Conservation (phyloP, 2,888 invertebrate genomes). For the Dione vanillae region DNA sequence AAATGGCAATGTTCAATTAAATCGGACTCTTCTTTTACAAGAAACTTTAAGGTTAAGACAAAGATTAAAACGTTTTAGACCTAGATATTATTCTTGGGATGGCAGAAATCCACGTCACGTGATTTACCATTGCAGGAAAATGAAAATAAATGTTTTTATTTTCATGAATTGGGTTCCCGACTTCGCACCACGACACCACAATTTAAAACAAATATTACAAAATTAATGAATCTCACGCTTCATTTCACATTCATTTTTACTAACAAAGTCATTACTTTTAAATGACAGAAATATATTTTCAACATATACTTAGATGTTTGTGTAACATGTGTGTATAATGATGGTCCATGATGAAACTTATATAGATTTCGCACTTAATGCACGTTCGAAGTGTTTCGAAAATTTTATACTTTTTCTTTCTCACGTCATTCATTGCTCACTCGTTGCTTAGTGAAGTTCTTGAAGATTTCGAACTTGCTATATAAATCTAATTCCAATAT, state of each 20-base stretch:
- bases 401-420: background rate
- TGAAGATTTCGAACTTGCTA: background rate
- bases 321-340: slow-evolving; percentile 16
- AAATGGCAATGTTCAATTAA: too few relatives aligned
- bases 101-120: too few relatives aligned
- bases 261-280: slow-evolving; percentile 14
- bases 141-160: too few relatives aligned
- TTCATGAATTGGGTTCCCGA: too few relatives aligned
- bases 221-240: background rate
- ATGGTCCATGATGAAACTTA: slow-evolving; percentile 19
- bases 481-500: too few relatives aligned
- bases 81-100: too few relatives aligned
- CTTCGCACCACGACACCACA: background rate
- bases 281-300: slow-evolving; percentile 28
- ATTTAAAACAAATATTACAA: background rate
- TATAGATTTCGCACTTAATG: slow-evolving; percentile 22
- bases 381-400: slow-evolving; percentile 22
- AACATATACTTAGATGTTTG: slow-evolving; percentile 20
- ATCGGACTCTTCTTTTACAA: too few relatives aligned
- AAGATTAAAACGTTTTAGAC: too few relatives aligned
- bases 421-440: background rate
- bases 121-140: too few relatives aligned
- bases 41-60: too few relatives aligned
- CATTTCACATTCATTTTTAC: slow-evolving; percentile 1
- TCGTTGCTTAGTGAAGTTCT: background rate